phyloP scores from a whole-genome alignment of 2,888 invertebrate species.

The Dilophus febrilis region DNA sequence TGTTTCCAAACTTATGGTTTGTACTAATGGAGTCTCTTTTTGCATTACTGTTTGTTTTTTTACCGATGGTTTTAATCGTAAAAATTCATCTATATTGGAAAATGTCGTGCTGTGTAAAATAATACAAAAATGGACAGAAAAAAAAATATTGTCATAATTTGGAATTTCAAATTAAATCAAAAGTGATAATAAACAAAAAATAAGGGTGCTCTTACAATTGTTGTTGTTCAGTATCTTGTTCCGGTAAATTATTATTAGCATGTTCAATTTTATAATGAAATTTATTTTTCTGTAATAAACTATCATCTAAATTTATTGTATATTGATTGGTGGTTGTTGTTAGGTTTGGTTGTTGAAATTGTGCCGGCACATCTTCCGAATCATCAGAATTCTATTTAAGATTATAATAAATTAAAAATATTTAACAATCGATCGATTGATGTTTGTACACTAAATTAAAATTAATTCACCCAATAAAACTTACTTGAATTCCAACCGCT shows the following conservation, averaged over 20 bases:
- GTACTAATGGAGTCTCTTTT: constrained; percentile 11
- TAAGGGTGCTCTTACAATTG: constrained; percentile 24
- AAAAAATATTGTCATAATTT: not conserved
- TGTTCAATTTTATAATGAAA: constrained; percentile 20
- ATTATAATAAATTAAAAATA: not conserved
- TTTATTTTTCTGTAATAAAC: constrained; percentile 17
- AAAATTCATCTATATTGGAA: constrained; percentile 6
- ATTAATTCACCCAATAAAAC: not conserved
- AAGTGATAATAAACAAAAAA: constrained; percentile 5
- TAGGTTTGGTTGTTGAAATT: too few species aligned
- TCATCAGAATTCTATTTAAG: constrained; percentile 17
- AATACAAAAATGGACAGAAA: not conserved
- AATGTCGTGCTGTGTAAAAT: constrained; percentile 11
- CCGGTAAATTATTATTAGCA: constrained; percentile 7
- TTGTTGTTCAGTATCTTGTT: constrained; percentile 22
- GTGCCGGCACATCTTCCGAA: constrained; percentile 12
- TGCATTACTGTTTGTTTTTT: constrained; percentile 16
- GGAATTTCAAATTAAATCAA: not conserved
- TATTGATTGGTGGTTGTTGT: constrained; percentile 21
- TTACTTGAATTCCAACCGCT: constrained; percentile 27
- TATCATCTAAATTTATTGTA: constrained; percentile 26
- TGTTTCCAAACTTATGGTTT: too few species aligned
- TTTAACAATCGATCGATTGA: not conserved
- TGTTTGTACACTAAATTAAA: constrained; percentile 1
- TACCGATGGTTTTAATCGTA: constrained; percentile 8